A percentile compares a stretch with the other conserved stretches of the same genome.
phyloP scores from a whole-genome alignment of 2,797 vertebrate species.

The Enoplosus armatus region DNA sequence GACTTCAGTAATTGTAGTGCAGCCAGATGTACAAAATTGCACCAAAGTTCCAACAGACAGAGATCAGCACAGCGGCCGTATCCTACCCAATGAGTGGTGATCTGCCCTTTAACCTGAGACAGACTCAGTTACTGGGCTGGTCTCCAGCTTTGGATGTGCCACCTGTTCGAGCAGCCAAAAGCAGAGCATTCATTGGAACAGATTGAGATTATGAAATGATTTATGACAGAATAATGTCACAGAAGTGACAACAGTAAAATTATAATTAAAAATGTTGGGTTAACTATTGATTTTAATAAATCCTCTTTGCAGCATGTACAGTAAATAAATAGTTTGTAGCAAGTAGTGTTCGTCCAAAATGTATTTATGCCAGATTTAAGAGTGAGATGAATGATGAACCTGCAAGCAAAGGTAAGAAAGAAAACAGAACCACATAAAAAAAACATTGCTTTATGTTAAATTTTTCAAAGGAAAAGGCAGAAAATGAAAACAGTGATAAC shows the following conservation, averaged over 20 bases:
- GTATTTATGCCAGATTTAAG: neutral
- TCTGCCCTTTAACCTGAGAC: constrained; percentile 16
- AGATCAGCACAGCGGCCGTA: neutral
- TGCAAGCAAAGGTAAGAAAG: neutral
- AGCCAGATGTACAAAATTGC: neutral
- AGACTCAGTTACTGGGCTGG: neutral
- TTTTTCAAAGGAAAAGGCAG: neutral
- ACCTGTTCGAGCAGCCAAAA: neutral
- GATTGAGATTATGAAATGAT: neutral
- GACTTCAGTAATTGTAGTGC: neutral
- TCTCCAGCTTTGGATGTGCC: constrained; percentile 5
- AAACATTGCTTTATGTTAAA: neutral
- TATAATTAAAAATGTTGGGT: neutral
- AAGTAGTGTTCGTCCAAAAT: neutral
- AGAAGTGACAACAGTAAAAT: neutral
- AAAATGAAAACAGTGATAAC: neutral
- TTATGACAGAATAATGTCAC: constrained; percentile 1
- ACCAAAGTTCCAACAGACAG: neutral
- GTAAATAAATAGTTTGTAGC: neutral
- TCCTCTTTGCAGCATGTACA: neutral
- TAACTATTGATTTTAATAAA: neutral
- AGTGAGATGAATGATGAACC: neutral
- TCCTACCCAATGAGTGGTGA: constrained; percentile 2
- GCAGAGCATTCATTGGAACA: neutral
- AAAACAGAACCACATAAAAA: neutral